These are phyloP conservation scores for Dendrocopos noguchii DNA, from an alignment of 2,113 vertebrate genomes.

Conservation along the genomic window DNA sequence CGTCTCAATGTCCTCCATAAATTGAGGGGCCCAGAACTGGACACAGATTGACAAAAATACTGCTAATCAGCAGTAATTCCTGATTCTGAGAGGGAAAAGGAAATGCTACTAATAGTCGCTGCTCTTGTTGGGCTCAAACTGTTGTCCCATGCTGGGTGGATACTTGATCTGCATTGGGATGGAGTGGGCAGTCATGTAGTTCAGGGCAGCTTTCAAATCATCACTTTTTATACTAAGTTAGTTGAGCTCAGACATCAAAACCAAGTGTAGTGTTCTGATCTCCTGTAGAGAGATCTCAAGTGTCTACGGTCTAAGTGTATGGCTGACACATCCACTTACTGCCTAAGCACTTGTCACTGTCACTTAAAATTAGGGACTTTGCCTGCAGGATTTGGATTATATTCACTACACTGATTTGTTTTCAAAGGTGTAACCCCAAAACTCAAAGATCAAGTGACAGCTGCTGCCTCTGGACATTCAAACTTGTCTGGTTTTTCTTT, in stretches of 20 bases:
- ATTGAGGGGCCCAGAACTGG: no score
- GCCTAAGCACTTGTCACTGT: accelerated
- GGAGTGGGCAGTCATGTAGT: neutral
- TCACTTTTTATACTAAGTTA: neutral
- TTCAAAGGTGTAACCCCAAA: neutral
- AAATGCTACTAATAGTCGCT: neutral
- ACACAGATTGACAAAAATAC: neutral
- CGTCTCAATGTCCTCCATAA: no score
- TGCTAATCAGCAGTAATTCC: neutral
- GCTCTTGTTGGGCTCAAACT: neutral
- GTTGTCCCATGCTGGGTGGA: neutral
- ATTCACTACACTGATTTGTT: neutral
- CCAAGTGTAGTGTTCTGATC: neutral
- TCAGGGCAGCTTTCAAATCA: neutral
- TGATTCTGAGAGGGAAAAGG: neutral
- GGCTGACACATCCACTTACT: neutral
- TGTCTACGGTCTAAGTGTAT: neutral
- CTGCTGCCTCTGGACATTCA: neutral
- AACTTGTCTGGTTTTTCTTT: neutral
- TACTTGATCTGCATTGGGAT: neutral
- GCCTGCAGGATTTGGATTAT: neutral
- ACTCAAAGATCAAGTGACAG: neutral
- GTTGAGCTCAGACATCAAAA: neutral
- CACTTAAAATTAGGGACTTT: neutral
- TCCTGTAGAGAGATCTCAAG: neutral